These are phyloP conservation scores for Drosophila anomelani DNA, from an alignment of 2,888 invertebrate species.

Conservation along the genomic window DNA sequence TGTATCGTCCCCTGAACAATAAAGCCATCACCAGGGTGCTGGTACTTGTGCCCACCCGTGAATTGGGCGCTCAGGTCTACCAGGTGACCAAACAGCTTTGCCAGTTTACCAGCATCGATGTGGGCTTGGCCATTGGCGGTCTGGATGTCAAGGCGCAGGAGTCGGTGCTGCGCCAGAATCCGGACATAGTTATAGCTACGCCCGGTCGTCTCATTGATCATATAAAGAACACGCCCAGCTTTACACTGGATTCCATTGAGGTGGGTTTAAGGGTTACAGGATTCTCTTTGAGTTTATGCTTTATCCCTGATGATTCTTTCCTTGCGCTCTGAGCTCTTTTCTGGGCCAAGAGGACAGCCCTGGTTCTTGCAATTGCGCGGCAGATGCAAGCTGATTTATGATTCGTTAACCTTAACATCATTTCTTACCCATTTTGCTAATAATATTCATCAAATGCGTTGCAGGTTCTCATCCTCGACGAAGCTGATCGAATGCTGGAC, in stretches of 20 bases:
- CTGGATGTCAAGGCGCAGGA: conserved; percentile 93
- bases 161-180: conserved; percentile 92
- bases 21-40: conserved; percentile 92
- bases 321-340: conserved; percentile 84
- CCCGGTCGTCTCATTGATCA: conserved; percentile 99
- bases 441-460: not conserved
- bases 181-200: conserved; percentile 98
- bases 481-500: conserved; percentile 95
- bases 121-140: conserved; percentile 94
- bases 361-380: conserved; percentile 59
- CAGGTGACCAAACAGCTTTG: conserved; percentile 95
- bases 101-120: conserved; percentile 93
- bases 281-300: no score
- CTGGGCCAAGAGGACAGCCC: conserved; percentile 36
- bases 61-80: conserved; percentile 98
- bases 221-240: conserved; percentile 96
- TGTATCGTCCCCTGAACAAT: conserved; percentile 92
- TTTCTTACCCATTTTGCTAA: not conserved
- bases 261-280: conserved; percentile 84
- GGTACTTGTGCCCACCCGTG: conserved; percentile 98
- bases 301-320: conserved; percentile 81
- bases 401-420: not conserved
- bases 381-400: conserved; percentile 71
- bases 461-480: conserved; percentile 87
- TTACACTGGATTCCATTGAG: conserved; percentile 95